phyloP scores from a whole-genome alignment of 64 coral and sea anemone genomes.

The Stichodactyla helianthus region DNA sequence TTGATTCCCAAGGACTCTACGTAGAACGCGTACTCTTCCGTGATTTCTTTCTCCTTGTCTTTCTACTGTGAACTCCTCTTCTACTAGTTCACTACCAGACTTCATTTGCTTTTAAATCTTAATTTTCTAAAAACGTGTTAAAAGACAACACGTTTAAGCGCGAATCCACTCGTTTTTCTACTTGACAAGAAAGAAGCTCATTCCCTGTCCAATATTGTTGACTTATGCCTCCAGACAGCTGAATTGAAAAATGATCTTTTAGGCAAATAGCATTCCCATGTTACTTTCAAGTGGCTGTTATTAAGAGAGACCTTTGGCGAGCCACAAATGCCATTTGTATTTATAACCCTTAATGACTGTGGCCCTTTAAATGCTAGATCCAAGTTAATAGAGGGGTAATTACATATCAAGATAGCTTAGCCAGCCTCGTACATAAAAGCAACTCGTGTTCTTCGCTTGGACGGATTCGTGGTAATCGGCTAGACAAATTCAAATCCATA shows the following conservation, averaged over 20 bases:
- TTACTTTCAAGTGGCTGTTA: slow-evolving; percentile 1
- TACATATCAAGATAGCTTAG: background rate
- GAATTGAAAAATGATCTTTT: slow-evolving; percentile 18
- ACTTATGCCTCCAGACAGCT: background rate
- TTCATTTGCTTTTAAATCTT: background rate
- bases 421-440: background rate
- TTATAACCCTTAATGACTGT: slow-evolving; percentile 12
- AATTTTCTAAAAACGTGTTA: background rate
- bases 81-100: background rate
- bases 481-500: background rate
- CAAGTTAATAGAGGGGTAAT: background rate
- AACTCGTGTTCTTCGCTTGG: background rate
- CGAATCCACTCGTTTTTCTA: background rate
- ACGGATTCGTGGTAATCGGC: background rate
- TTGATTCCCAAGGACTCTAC: background rate
- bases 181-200: background rate
- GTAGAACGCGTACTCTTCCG: background rate
- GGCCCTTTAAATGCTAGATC: background rate
- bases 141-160: background rate
- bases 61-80: background rate
- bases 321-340: slow-evolving; percentile 11
- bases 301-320: background rate
- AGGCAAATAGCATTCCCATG: slow-evolving; percentile 4
- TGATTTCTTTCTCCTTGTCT: background rate
- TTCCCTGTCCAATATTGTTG: background rate